Evolutionary conservation across 1,140 invertebrate species (phyloP).

Genomic region (Pseudachorutes palmiensis): DNA sequence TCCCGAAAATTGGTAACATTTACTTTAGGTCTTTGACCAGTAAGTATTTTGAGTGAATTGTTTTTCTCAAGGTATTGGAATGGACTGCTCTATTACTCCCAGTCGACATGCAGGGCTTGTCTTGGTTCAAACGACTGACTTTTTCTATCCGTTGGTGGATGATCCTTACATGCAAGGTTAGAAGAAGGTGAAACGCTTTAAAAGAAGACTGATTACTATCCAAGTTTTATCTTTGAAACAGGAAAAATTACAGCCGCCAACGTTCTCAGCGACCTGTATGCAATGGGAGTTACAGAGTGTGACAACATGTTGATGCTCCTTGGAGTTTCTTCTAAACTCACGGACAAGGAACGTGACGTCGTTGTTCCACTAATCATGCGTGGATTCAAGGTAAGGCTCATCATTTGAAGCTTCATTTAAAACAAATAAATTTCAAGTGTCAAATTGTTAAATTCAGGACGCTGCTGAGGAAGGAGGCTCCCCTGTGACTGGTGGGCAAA

Average conservation of each 20-base stretch:
- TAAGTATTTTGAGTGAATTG: background rate
- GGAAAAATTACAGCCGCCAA: conserved; percentile 96
- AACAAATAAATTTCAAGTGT: background rate
- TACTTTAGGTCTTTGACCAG: background rate
- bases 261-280: conserved; percentile 96
- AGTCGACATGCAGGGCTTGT: conserved; percentile 85
- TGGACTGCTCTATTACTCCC: conserved; percentile 83
- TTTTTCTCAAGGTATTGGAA: conserved; percentile 69
- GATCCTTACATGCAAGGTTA: conserved; percentile 97
- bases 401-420: background rate
- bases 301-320: conserved; percentile 98
- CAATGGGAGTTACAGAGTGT: conserved; percentile 97
- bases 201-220: conserved; percentile 32
- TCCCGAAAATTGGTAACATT: too few relatives aligned
- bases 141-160: conserved; percentile 96
- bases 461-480: conserved; percentile 87
- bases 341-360: conserved; percentile 89
- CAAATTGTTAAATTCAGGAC: conserved; percentile 51
- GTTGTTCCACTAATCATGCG: conserved; percentile 91
- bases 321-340: conserved; percentile 89
- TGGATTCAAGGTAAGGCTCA: conserved; percentile 65
- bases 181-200: background rate
- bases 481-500: conserved; percentile 90
- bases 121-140: conserved; percentile 95
- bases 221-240: conserved; percentile 42